Evolutionary conservation across 2,797 vertebrate species (phyloP).

Genomic region (Acropternis orthonyx): DNA sequence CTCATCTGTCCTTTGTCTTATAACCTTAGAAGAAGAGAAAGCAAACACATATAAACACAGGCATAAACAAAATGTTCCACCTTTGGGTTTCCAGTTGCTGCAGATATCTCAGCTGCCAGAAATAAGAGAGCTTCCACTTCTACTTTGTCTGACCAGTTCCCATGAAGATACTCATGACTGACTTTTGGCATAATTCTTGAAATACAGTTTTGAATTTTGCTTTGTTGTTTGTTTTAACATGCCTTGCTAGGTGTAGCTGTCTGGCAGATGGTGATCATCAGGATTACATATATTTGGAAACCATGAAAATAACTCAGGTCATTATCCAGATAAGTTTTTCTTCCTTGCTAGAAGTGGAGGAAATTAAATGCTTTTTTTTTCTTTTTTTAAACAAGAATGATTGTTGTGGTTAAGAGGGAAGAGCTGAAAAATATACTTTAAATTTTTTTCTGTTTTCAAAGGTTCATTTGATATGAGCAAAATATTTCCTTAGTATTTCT

Average conservation of each 20-base stretch:
- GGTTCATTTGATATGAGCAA: slow-evolving; percentile 46
- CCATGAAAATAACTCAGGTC: slow-evolving; percentile 57
- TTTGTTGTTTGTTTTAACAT: not conserved
- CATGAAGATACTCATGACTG: not conserved
- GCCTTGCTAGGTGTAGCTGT: not conserved
- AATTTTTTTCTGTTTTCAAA: slow-evolving; percentile 2
- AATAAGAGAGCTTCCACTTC: slow-evolving; percentile 15
- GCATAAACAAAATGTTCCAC: not conserved
- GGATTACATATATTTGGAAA: not conserved
- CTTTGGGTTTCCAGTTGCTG: not conserved
- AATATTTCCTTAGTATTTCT: slow-evolving; percentile 57
- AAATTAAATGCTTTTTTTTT: not conserved
- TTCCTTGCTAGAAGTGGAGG: not conserved
- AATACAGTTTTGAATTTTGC: slow-evolving; percentile 8
- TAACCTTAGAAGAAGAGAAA: not conserved
- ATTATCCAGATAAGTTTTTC: slow-evolving; percentile 32
- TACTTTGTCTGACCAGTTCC: not conserved
- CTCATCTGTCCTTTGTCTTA: not conserved
- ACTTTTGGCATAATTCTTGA: not conserved
- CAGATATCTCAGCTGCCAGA: not conserved
- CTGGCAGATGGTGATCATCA: not conserved
- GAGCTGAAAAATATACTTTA: not conserved
- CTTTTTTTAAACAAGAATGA: not conserved
- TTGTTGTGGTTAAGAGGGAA: not conserved
- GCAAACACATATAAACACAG: not conserved